A percentile compares a stretch with the other conserved stretches of the same genome.
Evolutionary conservation across 2,797 vertebrate genomes (phyloP).

Genomic region (Alauda arvensis): DNA sequence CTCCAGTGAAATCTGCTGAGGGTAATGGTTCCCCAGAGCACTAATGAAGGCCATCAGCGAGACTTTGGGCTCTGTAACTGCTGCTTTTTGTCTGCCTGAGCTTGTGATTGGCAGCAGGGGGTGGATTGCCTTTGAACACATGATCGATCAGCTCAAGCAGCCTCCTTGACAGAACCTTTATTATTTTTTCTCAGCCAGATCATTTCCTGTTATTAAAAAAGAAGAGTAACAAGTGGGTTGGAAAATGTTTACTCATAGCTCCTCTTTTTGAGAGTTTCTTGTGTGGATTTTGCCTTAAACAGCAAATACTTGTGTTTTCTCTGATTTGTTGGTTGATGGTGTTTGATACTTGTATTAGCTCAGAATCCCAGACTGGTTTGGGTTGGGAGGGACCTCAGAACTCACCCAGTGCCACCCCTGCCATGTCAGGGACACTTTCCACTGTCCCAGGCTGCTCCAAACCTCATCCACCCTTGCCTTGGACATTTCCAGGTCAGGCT

Average conservation of each 20-base stretch:
- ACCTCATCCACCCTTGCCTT: not conserved
- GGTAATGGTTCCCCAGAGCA: not conserved
- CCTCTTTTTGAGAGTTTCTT: not conserved
- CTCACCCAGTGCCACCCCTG: not conserved
- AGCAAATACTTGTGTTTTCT: not conserved
- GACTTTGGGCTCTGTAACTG: not conserved
- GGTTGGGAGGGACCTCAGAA: not conserved
- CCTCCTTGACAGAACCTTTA: not conserved
- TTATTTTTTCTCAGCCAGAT: constrained; percentile 13
- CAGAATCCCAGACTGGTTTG: not conserved
- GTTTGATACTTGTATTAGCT: not conserved
- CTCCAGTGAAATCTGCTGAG: not conserved
- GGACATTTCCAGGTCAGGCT: not conserved
- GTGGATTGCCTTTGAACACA: constrained; percentile 2
- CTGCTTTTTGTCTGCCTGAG: not conserved
- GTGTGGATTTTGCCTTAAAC: not conserved
- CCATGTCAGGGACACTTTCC: not conserved
- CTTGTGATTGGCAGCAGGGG: not conserved
- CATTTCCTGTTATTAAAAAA: not conserved
- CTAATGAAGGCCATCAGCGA: not conserved
- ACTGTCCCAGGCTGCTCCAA: not conserved
- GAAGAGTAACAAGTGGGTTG: not conserved
- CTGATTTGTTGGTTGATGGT: not conserved
- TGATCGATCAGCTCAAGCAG: constrained; percentile 4
- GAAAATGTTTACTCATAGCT: not conserved